Evolutionary conservation across 1,140 invertebrate genomes (phyloP), one percentile per base, ranked within the genome.

Genomic region (Drosophila biarmipes): DNA sequence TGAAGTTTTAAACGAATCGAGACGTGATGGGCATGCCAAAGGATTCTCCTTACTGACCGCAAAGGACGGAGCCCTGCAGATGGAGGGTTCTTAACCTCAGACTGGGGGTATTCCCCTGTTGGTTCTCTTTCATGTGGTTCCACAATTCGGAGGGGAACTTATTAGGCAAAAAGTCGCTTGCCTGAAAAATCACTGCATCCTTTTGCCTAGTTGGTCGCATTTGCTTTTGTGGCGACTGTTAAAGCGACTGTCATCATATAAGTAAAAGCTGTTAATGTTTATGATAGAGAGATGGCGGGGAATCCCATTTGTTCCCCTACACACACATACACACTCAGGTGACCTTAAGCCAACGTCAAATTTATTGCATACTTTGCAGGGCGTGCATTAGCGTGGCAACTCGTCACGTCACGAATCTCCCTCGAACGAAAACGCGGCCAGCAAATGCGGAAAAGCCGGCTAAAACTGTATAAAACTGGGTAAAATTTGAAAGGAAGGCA

Each of bases 191-290:
- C 73, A 58, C 73, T 68, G 77, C 29, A 55, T 53, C 49, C 45
- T 40, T 10, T 14, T 12, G 58, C 27, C 24, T 31, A 29, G 56
- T 77, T 66, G 67, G 58, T 64, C 24, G 38, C 61, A 62, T 77
- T 80, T 67, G 77, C 73, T 63, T 69, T 80, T 80, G 73, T 81
- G 81, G 68, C 37, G 63, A 77, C 61, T 76, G 78, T 45, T 54
- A 81, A 71, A 63, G 68, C 55, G 73, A 67, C 73, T 69, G 45
- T 58, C 68, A 73, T 15, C 59, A 46, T 53, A 73, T 73, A 80
- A 86, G 81, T 86, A 78, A 86, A 78, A 87, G 81, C 78, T 75
- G 81, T 87, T 86, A 78, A 78, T 86, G 81, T 78, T 86, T 80
- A 80, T 85, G 58, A 73, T 73, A 80, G 63, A 78, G 62, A 69